Evolutionary conservation across 2,113 vertebrate genomes (phyloP), one percentile per base, ranked within the genome.

Genomic region (Festucalex cinctus): DNA sequence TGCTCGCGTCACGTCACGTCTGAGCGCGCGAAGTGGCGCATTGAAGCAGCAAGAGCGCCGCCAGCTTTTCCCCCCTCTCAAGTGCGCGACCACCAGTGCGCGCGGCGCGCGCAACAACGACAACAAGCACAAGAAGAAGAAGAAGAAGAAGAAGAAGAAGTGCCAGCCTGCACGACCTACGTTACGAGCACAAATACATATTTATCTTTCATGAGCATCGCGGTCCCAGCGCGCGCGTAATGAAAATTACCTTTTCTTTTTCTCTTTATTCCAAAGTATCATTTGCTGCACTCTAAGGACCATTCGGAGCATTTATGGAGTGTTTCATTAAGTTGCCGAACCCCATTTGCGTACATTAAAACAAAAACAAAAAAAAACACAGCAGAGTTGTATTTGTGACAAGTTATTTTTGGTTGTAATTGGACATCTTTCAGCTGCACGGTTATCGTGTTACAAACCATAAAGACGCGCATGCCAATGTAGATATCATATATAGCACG

Each of bases 1-100:
- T 84, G 81, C 71, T 72, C 77, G 77, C 71, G 80, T n/a, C n/a
- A n/a, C n/a, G n/a, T n/a, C 85, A 70, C 81, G 83, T 70, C 81
- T 82, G 78, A 32, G 28, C 28, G 4, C 28, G 28, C 28, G 4
- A 32, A 84, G 81, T 82, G 81, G 76, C 81, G 76, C 82, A 68
- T 49, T 62, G 68, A n/a, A 86, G 79, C 81, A 75, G 60, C 36
- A 70, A 63, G 71, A 69, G 77, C 72, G 71, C 61, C 61, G 78
- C 77, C 80, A 67, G 62, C 67, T 53, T n/a, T n/a, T n/a, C n/a
- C n/a, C n/a, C 51, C 64, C 69, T 65, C 49, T 12, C 60, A 22
- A 39, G 36, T 57, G 54, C 54, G 54, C 26, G 14, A 57, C 26
- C 54, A 17, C 26, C 54, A 57, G 16, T 32, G 26, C 26, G 2